These are phyloP conservation scores for Buteo buteo DNA, from an alignment of 2,113 vertebrate species.

Conservation along the genomic window DNA sequence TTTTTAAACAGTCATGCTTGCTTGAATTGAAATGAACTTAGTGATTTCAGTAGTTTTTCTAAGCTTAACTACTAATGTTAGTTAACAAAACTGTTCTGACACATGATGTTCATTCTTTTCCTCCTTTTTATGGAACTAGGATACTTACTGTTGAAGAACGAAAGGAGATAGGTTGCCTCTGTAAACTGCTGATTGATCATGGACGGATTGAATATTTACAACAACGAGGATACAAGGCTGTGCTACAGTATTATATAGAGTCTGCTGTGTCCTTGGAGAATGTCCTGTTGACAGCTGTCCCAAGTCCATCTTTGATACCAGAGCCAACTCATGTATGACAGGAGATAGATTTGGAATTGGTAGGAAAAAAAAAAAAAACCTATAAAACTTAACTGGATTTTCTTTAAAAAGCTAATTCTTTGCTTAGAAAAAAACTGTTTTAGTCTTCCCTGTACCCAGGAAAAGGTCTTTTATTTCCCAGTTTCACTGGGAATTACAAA, in stretches of 20 bases:
- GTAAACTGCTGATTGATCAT: slow-evolving; percentile 87
- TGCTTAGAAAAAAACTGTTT: not conserved
- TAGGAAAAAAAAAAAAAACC: not conserved
- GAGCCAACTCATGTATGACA: not conserved
- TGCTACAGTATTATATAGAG: slow-evolving; percentile 78
- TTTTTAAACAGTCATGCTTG: not conserved
- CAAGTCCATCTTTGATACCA: slow-evolving; percentile 26
- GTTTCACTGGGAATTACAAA: not conserved
- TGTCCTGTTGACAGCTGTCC: slow-evolving; percentile 87
- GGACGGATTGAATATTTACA: slow-evolving; percentile 85
- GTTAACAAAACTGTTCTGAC: not conserved
- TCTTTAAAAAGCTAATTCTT: not conserved
- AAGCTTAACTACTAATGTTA: not conserved
- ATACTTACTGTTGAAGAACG: slow-evolving; percentile 78
- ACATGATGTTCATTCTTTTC: not conserved
- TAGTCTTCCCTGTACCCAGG: not conserved
- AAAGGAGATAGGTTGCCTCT: slow-evolving; percentile 82
- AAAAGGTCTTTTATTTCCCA: not conserved
- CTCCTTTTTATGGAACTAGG: slow-evolving; percentile 62
- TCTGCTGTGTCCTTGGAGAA: slow-evolving; percentile 88
- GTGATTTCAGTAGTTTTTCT: not conserved
- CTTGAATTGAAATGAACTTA: not conserved
- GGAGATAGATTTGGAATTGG: not conserved
- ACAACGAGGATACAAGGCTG: slow-evolving; percentile 74
- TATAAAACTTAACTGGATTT: not conserved